phyloP scores from a whole-genome alignment of 2,113 vertebrate genomes.

The Onychorhynchus coronatus region DNA sequence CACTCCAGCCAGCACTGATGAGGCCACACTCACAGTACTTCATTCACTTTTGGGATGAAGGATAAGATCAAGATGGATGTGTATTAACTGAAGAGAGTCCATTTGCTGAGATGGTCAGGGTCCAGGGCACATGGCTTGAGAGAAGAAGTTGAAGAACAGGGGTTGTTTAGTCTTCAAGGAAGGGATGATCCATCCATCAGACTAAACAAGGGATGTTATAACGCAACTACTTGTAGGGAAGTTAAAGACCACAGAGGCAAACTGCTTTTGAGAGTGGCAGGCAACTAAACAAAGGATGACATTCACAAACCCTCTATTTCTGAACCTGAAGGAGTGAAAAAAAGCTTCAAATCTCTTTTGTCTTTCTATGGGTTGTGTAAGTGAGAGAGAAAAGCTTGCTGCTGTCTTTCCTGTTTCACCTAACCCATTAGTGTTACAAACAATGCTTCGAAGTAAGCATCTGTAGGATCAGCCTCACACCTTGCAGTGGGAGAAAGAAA shows the following conservation, averaged over 20 bases:
- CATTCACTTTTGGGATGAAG: not conserved
- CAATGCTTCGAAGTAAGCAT: not conserved
- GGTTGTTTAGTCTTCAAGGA: not conserved
- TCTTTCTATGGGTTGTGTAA: not conserved
- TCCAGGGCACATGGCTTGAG: not conserved
- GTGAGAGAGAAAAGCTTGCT: not conserved
- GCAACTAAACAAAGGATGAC: not conserved
- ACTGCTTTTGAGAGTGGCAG: not conserved
- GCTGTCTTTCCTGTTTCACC: not conserved
- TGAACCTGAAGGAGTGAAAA: not conserved
- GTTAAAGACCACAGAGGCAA: not conserved
- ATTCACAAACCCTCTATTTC: not conserved
- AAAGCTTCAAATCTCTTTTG: not conserved
- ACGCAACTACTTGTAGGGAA: not conserved
- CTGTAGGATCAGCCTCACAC: not conserved
- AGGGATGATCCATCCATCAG: not conserved
- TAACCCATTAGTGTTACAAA: not conserved
- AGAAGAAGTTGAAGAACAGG: not conserved
- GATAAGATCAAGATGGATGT: not conserved
- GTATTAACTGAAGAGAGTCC: not conserved
- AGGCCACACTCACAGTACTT: not conserved
- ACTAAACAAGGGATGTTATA: not conserved
- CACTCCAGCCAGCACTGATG: not conserved
- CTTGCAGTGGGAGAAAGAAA: not conserved
- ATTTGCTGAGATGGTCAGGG: not conserved